Percentiles rank a stretch among this genome's conserved stretches.
phyloP scores from a whole-genome alignment of 1,140 invertebrate species.

The Lamellibrachia luymesi region DNA sequence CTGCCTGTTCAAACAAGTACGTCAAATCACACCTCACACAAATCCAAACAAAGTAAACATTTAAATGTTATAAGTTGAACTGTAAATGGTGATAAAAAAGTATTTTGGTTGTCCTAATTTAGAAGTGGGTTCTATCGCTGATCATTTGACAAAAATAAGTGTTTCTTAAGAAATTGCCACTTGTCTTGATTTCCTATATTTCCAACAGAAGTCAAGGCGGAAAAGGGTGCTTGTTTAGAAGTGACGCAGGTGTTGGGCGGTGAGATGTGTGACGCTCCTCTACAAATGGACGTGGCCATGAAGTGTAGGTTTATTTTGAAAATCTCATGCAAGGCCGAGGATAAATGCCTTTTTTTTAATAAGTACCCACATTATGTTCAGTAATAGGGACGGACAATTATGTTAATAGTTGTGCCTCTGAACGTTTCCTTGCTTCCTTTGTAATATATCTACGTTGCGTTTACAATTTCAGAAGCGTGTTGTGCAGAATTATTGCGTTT shows the following conservation, averaged over 20 bases:
- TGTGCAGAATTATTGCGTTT: too few species aligned
- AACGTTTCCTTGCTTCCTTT: not conserved
- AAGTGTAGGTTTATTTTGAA: not conserved
- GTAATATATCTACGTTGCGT: not conserved
- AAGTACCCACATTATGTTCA: not conserved
- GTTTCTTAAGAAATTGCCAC: too few species aligned
- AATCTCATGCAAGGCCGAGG: not conserved
- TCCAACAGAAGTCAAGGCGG: too few species aligned
- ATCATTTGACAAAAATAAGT: too few species aligned
- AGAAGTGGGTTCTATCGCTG: not conserved
- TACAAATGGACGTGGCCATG: too few species aligned
- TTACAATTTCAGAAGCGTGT: not conserved
- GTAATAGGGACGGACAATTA: not conserved
- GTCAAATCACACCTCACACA: not conserved
- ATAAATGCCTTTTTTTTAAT: not conserved
- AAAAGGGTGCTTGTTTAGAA: too few species aligned
- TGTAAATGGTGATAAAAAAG: not conserved
- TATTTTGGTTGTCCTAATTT: not conserved
- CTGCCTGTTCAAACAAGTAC: not conserved
- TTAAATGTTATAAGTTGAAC: not conserved
- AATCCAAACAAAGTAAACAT: not conserved
- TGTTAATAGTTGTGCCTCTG: not conserved
- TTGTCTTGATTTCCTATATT: too few species aligned
- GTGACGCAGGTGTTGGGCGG: too few species aligned
- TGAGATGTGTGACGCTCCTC: too few species aligned